Base-by-base conservation (phyloP, 2,888 invertebrate genomes). In the Tubulanus polymorphus region DNA sequence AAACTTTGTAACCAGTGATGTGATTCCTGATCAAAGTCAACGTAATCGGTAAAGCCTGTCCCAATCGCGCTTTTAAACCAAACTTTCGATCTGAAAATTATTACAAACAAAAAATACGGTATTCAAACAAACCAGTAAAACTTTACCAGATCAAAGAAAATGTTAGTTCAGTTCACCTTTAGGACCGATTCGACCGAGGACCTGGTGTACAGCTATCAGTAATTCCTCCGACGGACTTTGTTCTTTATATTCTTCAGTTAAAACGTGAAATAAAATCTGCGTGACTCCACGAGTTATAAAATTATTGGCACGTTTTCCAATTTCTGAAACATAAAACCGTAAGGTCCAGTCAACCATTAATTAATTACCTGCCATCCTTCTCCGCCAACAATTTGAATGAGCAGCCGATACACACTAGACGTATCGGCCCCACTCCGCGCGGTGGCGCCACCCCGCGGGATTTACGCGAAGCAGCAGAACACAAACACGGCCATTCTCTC, bases 41-140 rank as follows among this genome's bases (percentile, higher is more conserved):
- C 0, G 76, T 74, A 26, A 76, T 63, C n/a, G 72, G 61, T 37
- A 78, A 62, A 6, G 72, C 71, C 51, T 74, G 66, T 54, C 71
- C 71, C 73, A 85, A 81, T 68, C 86, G 82, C 23, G 86, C 83
- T 80, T 87, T 87, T 58, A 83, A 76, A 20, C 86, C 84, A 73
- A 88, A 87, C 77, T 86, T 87, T 6, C 76, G 63, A 72, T 83
- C 83, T 79, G 67, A 12, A 69, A 32, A n/a, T n/a, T n/a, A 32
- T n/a, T 32, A 32, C 10, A 12, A 32, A 32, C 10, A 10, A 32
- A 10, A 32, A 32, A n/a, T 32, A 12, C 35, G n/a, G 35, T 12
- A 32, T 32, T 10, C 35, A 32, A 32, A n/a, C 10, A 32, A 10
- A 32, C 35, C 35, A 12, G 10, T 32, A 41, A 18, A 41, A 15